Conservation (phyloP, 2,797 vertebrate species). For the Catharus ustulatus region DNA sequence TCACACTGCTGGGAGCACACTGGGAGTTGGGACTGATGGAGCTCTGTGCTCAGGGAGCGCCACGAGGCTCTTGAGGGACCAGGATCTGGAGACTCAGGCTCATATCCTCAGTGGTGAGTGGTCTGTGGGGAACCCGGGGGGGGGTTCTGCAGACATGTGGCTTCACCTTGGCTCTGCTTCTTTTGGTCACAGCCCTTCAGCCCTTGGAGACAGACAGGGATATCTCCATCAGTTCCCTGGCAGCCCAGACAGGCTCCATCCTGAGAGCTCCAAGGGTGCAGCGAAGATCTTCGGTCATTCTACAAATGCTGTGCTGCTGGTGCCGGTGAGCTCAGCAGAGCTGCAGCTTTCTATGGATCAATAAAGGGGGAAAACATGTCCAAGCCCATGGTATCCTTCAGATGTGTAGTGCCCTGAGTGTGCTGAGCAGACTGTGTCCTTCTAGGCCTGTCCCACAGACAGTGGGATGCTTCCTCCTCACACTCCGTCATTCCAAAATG, state of each 20-base stretch:
- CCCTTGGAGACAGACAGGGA: background rate
- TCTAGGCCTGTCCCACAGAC: background rate
- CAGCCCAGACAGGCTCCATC: background rate
- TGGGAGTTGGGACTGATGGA: background rate
- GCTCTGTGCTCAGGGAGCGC: background rate
- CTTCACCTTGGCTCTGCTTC: background rate
- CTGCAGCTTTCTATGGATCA: background rate
- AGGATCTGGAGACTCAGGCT: background rate
- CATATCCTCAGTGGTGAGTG: background rate
- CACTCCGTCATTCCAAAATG: background rate
- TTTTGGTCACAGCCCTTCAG: background rate
- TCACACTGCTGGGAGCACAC: background rate
- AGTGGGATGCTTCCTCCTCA: background rate
- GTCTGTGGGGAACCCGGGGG: rapidly evolving
- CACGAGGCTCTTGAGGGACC: background rate
- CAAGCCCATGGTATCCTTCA: background rate
- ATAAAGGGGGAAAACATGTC: background rate
- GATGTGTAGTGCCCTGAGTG: background rate
- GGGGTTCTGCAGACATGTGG: rapidly evolving
- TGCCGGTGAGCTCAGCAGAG: background rate
- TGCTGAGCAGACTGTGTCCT: background rate
- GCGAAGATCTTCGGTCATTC: rapidly evolving
- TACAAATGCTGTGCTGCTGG: background rate
- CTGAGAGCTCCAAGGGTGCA: background rate
- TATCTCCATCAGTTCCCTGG: background rate